Evolutionary conservation across 2,797 vertebrate genomes (phyloP), one percentile per base, ranked within the genome.

Genomic region (Catostomus latipinnis): DNA sequence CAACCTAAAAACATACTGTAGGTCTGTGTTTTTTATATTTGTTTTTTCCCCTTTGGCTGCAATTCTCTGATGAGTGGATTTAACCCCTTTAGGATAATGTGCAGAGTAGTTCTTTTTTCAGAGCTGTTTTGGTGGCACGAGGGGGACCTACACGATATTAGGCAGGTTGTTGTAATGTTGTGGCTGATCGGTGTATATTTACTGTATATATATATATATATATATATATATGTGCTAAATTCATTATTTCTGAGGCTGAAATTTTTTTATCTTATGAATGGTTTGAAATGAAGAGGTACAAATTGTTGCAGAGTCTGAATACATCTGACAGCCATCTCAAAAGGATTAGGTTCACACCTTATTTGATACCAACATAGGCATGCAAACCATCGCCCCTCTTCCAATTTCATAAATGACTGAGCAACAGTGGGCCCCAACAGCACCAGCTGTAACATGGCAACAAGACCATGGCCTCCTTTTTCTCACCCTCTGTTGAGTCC

Each of bases 391-490:
- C 67, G 12, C 14, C 54, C 58, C 50, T 65, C 54, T 72, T 71
- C 76, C 76, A 79, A 71, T 79, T 79, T 78, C 60, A 78, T 71
- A 78, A 71, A 68, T 65, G 76, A 56, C 50, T 79, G 69, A 71
- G 58, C 60, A 79, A 13, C 76, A 57, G 16, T 1, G 16, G 8
- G 4, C 43, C 68, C 48, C 14, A 45, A 65, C n/a, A 49, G 34
- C 34, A 34, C 34, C 34, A 34, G 34, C 75, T 52, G 18, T 9
- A 61, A 52, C 49, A 57, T 62, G 49, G 49, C 57, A 53, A 65
- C 62, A 46, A 43, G 58, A n/a, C 14, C 12, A 49, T 56, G 76
- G 60, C 34, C 34, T 34, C 34, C 34, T 34, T 46, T 54, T 12
- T 13, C n/a, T 54, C 53, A 12, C n/a, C 6, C 14, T 60, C 18